phyloP scores from a whole-genome alignment of 2,113 vertebrate genomes.

The Brachionichthys hirsutus region DNA sequence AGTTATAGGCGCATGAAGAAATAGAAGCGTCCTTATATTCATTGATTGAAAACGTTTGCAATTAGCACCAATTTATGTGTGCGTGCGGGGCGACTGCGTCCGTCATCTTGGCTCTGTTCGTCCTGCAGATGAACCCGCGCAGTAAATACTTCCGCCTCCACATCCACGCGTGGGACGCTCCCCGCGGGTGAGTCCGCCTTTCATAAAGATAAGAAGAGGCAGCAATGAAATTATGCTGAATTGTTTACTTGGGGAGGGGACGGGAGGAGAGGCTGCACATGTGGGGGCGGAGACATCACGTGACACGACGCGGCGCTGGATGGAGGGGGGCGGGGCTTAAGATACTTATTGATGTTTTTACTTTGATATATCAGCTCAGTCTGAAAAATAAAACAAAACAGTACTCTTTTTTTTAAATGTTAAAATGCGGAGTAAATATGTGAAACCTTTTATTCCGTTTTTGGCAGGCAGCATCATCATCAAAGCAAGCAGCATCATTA shows the following conservation, averaged over 20 bases:
- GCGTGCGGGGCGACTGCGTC: no score
- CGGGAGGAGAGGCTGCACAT: slow-evolving; percentile 7
- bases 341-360: not conserved
- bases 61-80: no score
- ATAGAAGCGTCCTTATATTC: no score
- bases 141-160: no score
- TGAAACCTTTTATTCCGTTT: not conserved
- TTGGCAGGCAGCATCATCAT: not conserved
- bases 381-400: no score
- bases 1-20: no score
- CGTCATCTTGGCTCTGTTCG: no score
- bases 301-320: slow-evolving; percentile 51
- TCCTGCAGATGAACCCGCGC: no score
- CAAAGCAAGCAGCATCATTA: not conserved
- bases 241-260: slow-evolving; percentile 54
- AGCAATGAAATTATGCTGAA: slow-evolving; percentile 45
- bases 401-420: no score
- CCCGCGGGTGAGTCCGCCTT: no score
- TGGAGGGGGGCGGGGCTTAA: not conserved
- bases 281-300: slow-evolving; percentile 58
- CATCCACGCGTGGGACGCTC: not conserved
- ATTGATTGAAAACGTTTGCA: slow-evolving; percentile 9
- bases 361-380: not conserved
- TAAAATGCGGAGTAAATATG: no score
- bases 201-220: slow-evolving; percentile 20